Base-by-base conservation (phyloP, 37 sponge, comb jelly and placozoan species). In the Halichondria panicea region DNA sequence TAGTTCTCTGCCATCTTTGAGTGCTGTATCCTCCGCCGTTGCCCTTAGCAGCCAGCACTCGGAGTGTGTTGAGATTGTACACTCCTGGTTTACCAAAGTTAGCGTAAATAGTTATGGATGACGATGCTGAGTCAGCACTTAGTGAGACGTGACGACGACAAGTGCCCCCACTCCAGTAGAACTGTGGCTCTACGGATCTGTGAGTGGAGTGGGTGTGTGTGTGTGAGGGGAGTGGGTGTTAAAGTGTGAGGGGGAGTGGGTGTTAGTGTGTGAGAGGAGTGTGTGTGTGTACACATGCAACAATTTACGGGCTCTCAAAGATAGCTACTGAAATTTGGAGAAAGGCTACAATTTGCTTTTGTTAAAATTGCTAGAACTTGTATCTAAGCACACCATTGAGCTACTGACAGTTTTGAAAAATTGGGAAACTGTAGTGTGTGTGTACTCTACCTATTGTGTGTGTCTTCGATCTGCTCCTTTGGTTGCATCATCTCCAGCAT, bases 1-100 rank as follows among this genome's bases (percentile, higher is more conserved):
- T 82, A 67, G 82, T 73, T 73, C 82, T 82, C 67, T 74, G 74
- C 67, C 82, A 73, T 4, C 74, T 35, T 55, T 82, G 82, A 9
- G 55, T 24, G 31, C 66, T 56, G 57, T 73, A 74, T 6, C 52
- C 30, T 3, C 36, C 55, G 35, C 52, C 55, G 1, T 58, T 69
- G n/a, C 37, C 55, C 53, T 32, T 25, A 34, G 63, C 43, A 3
- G 62, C 86, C 34, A 57, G 18, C 27, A 86, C 75, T 18, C 57
- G 48, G 15, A 79, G 13, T 1, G 74, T 56, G 53, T 73, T 78
- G 35, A 87, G 36, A 37, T 76, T 76, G 71, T 87, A 87, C 55
- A 75, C 69, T 0, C 88, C 81, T 7, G 81, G 76, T 13, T 57
- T 35, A 55, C 81, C 30, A 45, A 87, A 87, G 70, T 54, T 76